These are phyloP conservation scores for Alexandromys fortis DNA, from an alignment of 2,113 vertebrate genomes.

Conservation along the genomic window DNA sequence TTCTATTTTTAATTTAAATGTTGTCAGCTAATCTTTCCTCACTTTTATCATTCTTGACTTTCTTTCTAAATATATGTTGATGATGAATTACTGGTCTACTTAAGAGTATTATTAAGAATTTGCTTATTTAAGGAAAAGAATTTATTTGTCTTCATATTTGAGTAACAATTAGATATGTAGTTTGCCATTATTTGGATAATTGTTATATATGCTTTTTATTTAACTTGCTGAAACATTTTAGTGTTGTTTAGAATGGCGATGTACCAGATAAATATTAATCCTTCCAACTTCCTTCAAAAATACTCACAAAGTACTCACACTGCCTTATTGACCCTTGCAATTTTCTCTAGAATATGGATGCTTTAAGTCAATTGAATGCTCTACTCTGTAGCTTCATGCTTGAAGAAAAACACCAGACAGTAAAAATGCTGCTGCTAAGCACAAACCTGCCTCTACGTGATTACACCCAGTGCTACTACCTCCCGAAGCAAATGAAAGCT, in stretches of 20 bases:
- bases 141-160: neutral
- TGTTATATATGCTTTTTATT: neutral
- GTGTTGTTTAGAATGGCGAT: neutral
- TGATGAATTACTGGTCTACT: neutral
- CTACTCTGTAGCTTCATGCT: neutral
- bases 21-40: neutral
- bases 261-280: neutral
- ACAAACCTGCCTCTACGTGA: neutral
- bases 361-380: neutral
- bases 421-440: neutral
- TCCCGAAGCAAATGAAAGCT: neutral
- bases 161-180: slow-evolving; percentile 17
- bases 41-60: neutral
- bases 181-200: neutral
- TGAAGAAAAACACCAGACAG: neutral
- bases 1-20: neutral
- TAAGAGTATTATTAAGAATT: neutral
- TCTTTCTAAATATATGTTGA: slow-evolving; percentile 6
- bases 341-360: neutral
- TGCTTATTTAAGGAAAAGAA: neutral
- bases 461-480: neutral
- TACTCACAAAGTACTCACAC: neutral
- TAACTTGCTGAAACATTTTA: neutral
- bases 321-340: neutral
- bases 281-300: neutral